These are phyloP conservation scores for Actinernus sp. DNA, from an alignment of 92 coral and sea anemone genomes.

Conservation along the genomic window DNA sequence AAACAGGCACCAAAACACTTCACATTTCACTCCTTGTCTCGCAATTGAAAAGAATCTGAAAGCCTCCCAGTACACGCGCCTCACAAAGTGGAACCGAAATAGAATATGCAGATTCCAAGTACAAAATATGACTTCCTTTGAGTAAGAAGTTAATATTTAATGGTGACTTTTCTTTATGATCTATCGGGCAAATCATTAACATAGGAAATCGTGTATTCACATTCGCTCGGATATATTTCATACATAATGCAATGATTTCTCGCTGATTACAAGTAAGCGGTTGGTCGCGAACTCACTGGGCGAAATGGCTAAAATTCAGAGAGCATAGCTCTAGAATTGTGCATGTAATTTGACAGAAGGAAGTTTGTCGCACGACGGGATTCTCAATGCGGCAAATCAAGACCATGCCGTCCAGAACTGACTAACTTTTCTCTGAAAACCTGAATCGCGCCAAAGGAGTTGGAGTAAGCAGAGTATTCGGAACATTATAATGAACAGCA, in stretches of 20 bases:
- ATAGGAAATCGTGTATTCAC: constrained; percentile 78
- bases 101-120: constrained; percentile 5
- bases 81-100: constrained; percentile 13
- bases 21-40: background rate
- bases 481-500: constrained; percentile 14
- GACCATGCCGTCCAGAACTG: too few species aligned
- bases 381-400: too few species aligned
- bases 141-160: constrained; percentile 87
- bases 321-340: background rate
- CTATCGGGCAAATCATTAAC: constrained; percentile 93
- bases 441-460: background rate
- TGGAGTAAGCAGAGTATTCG: constrained; percentile 25
- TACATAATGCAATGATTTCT: constrained; percentile 82
- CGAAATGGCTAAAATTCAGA: background rate
- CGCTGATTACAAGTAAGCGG: constrained; percentile 4
- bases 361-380: background rate
- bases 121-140: constrained; percentile 56
- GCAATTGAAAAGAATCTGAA: background rate
- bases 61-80: background rate
- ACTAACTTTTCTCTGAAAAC: background rate
- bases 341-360: background rate
- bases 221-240: constrained; percentile 71
- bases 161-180: constrained; percentile 62
- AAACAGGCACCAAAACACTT: background rate
- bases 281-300: background rate